These are phyloP conservation scores for Cantharis flavilabris DNA, from an alignment of 2,888 invertebrate species.

Conservation along the genomic window DNA sequence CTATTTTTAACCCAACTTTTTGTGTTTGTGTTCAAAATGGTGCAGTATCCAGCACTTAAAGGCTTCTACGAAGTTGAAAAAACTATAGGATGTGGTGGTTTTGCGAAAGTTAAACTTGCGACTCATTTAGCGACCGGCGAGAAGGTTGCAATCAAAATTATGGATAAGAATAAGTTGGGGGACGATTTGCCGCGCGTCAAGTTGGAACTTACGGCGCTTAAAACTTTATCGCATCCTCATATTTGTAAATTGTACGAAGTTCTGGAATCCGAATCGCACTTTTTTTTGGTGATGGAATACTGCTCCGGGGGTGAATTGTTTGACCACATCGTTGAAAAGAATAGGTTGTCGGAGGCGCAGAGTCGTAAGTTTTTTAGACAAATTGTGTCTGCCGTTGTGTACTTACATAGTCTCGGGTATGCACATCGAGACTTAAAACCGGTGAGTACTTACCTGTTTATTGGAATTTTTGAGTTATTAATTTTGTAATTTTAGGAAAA, in stretches of 20 bases:
- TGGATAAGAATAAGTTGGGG: slow-evolving; percentile 74
- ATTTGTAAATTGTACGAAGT: slow-evolving; percentile 81
- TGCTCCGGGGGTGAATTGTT: slow-evolving; percentile 84
- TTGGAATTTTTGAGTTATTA: not conserved
- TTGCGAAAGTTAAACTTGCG: slow-evolving; percentile 80
- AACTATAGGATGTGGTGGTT: slow-evolving; percentile 77
- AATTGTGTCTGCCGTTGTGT: slow-evolving; percentile 78
- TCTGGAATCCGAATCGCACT: slow-evolving; percentile 74
- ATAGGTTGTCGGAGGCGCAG: slow-evolving; percentile 71
- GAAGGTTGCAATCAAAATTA: slow-evolving; percentile 82
- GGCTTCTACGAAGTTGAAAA: slow-evolving; percentile 70
- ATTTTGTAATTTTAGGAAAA: slow-evolving; percentile 66
- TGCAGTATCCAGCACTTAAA: slow-evolving; percentile 60
- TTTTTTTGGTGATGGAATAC: slow-evolving; percentile 80
- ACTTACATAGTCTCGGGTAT: slow-evolving; percentile 74
- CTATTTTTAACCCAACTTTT: not conserved
- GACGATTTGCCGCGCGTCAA: slow-evolving; percentile 74
- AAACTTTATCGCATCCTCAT: slow-evolving; percentile 70
- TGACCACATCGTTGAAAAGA: slow-evolving; percentile 81
- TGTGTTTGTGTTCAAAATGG: slow-evolving; percentile 52
- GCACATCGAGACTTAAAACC: slow-evolving; percentile 84
- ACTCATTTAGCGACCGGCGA: slow-evolving; percentile 79
- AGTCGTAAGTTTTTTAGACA: slow-evolving; percentile 78
- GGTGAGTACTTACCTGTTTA: slow-evolving; percentile 57
- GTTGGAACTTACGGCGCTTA: slow-evolving; percentile 74